Evolutionary conservation across 2,113 vertebrate species (phyloP).

Genomic region (Jacana jacana): DNA sequence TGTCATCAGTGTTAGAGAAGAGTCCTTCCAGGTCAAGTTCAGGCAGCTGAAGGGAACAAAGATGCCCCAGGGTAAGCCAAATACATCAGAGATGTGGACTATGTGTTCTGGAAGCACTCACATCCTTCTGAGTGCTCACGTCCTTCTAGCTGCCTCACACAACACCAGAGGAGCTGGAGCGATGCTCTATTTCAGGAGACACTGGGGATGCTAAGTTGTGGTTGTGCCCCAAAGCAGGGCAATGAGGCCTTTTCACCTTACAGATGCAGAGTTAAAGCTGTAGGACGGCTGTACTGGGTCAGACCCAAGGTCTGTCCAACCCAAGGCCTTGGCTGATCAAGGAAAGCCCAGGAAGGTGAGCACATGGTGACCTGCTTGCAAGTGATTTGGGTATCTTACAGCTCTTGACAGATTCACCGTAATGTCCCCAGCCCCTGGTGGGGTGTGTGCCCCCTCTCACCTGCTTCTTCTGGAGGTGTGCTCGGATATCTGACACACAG

Average conservation of each 20-base stretch:
- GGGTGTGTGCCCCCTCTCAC: neutral
- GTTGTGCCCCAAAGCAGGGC: accelerated
- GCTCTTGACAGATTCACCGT: neutral
- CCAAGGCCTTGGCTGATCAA: neutral
- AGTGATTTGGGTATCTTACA: accelerated
- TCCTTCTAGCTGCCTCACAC: neutral
- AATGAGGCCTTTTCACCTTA: neutral
- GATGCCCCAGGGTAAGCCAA: neutral
- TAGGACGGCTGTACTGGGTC: neutral
- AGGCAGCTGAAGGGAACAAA: conserved; percentile 78
- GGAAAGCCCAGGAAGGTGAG: neutral
- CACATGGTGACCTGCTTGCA: neutral
- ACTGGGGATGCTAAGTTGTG: neutral
- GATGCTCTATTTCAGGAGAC: neutral
- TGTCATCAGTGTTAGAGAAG: conserved; percentile 86
- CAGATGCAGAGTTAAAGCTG: neutral
- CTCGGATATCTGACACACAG: conserved; percentile 78
- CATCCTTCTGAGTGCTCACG: accelerated
- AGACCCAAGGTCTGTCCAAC: neutral
- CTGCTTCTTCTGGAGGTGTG: conserved; percentile 77
- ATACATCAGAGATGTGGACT: neutral
- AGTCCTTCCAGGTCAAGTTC: conserved; percentile 83
- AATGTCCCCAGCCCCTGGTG: neutral
- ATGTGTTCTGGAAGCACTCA: neutral
- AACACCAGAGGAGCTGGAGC: neutral